These are phyloP conservation scores for Elegia similella DNA, from an alignment of 2,888 invertebrate genomes.

Conservation along the genomic window DNA sequence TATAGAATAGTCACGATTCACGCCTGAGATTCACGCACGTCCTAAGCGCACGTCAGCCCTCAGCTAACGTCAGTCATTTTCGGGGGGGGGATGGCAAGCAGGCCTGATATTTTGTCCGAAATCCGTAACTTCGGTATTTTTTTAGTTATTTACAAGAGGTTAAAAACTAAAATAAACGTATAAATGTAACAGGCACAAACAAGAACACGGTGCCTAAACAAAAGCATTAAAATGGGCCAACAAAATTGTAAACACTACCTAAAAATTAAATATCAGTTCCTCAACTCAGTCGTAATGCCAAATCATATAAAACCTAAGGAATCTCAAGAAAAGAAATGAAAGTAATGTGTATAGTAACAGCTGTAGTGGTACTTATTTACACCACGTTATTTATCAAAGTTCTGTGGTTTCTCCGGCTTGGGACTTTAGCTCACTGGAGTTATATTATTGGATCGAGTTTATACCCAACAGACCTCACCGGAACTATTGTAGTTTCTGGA, in stretches of 20 bases:
- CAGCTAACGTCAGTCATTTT: too few species aligned
- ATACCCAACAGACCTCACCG: conserved; percentile 36
- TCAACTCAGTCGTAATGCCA: neutral
- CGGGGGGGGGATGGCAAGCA: neutral
- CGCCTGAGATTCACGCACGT: too few species aligned
- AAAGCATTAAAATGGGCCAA: neutral
- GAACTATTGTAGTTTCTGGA: conserved; percentile 35
- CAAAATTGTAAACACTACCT: neutral
- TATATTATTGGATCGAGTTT: conserved; percentile 47
- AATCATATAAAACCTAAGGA: conserved; percentile 12
- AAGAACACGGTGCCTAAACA: neutral
- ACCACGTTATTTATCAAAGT: conserved; percentile 36
- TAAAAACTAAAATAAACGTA: neutral
- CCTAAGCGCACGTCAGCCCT: too few species aligned
- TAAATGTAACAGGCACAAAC: neutral
- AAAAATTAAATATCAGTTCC: neutral
- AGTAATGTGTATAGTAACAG: conserved; percentile 38
- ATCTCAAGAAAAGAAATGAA: conserved; percentile 2
- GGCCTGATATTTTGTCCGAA: neutral
- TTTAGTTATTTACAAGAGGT: neutral
- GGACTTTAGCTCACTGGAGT: conserved; percentile 56
- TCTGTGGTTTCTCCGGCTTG: conserved; percentile 47
- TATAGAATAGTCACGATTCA: too few species aligned
- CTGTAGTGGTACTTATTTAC: conserved; percentile 30
- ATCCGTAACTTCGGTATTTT: neutral